These are phyloP conservation scores for Lophotis ruficrista DNA, from an alignment of 2,113 vertebrate species.

Conservation along the genomic window DNA sequence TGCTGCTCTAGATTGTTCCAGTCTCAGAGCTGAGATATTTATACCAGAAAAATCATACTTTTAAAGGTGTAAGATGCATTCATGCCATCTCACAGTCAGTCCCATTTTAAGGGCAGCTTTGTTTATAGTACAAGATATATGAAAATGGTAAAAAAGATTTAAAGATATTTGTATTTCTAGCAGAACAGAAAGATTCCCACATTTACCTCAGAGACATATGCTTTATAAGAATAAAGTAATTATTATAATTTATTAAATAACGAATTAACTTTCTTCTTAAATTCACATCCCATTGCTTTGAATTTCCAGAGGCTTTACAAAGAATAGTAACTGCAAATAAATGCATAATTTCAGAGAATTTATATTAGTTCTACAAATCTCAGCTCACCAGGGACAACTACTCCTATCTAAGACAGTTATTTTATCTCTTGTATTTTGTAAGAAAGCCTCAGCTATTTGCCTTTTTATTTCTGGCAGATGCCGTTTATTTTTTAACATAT, in stretches of 20 bases:
- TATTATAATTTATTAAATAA: not conserved
- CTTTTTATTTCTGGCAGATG: not conserved
- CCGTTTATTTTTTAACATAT: not conserved
- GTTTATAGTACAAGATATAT: not conserved
- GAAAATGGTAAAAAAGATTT: not conserved
- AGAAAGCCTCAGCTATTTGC: not conserved
- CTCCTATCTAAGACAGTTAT: not conserved
- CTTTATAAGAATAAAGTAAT: not conserved
- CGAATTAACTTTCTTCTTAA: not conserved
- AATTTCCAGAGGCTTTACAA: not conserved
- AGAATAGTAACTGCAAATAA: not conserved
- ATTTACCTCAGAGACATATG: not conserved
- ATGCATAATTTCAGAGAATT: not conserved
- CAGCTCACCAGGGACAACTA: not conserved
- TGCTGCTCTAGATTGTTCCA: slow-evolving; percentile 44
- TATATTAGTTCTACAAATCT: not conserved
- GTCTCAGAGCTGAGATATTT: not conserved
- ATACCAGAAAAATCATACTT: slow-evolving; percentile 5
- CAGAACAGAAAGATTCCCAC: not conserved
- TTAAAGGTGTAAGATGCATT: not conserved
- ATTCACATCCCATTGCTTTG: not conserved
- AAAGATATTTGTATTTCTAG: not conserved
- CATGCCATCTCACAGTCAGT: not conserved
- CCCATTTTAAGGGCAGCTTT: slow-evolving; percentile 5
- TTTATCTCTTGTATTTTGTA: not conserved